Base-by-base conservation (phyloP, 2,113 vertebrate genomes). In the Mungos mungo region DNA sequence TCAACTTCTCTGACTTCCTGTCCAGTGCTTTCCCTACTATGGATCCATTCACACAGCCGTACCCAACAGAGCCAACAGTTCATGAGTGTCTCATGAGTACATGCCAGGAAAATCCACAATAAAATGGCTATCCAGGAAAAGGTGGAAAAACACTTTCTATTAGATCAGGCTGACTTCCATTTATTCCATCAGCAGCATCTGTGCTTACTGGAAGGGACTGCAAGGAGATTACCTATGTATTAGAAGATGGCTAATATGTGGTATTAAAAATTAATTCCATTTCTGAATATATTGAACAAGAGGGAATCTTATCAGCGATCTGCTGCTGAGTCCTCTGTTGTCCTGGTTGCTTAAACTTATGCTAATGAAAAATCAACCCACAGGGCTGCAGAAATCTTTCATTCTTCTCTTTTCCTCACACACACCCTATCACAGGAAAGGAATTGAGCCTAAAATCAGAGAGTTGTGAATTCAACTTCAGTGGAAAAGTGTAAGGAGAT, bases 241-340 rank as follows among this genome's bases (percentile, higher is more conserved):
- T 90, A 87, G 93, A 92, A 80, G 68, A 89, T 50, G n/a, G 83
- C 52, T 96, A 98, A 97, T 95, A 96, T 60, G 74, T 65, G 68
- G 54, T 87, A 97, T 97, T 96, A 98, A 94, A 97, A 95, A 97
- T 98, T 91, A 93, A 95, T 95, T 94, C 66, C 60, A 79, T 54
- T 93, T 86, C 89, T 97, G 52, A 97, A 93, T 97, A 93, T 60
- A 76, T 63, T 95, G 65, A 90, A 85, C 41, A 96, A 95, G 69
- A 90, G 15, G 31, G 38, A 47, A 90, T 85, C 60, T 95, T 93
- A 88, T 52, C 84, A 95, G 52, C 90, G 88, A 97, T 95, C 91
- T 98, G 88, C 85, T 93, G 31, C 63, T 25, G 50, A 86, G 52
- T 85, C 41, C 52, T 88, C 77, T 95, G 95, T 96, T 90, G 50